Base-by-base conservation (phyloP, 2,113 vertebrate genomes). In the Hemiscyllium ocellatum region DNA sequence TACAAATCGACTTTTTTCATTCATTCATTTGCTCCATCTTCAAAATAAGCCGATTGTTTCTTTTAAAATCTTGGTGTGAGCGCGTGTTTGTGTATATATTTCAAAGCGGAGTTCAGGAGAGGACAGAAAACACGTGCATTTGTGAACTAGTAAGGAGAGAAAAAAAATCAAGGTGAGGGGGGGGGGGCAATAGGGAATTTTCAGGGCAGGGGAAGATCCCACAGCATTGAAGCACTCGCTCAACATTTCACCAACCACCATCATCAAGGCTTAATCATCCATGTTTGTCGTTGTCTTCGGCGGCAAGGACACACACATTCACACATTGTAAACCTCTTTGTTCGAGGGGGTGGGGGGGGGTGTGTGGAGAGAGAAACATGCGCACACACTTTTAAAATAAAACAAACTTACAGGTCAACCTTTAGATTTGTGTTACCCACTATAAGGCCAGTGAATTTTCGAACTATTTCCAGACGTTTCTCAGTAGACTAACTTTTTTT, bases 221-320 rank as follows among this genome's bases (percentile, higher is more conserved):
- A 95, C 89, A 37, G 66, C 94, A 72, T 47, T 94, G 37, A 42
- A 29, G 20, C 93, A 94, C 42, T 95, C 68, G 69, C 69, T 5
- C 61, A 93, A 93, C 89, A 68, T 66, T 89, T 93, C 94, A 72
- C 87, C 29, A 52, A 90, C 50, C 87, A 90, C 87, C 68, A 95
- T 95, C 94, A 95, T 95, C 94, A 95, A 95, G 94, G 94, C 68
- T 95, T 95, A 95, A 95, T 95, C 94, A 95, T 95, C 94, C 94
- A 95, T 95, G 94, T 95, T 95, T 95, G 94, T 95, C 94, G 94
- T 95, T 95, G 94, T 95, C 94, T 95, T 95, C 94, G 94, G 94
- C 94, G 94, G 94, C 94, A 95, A 95, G 94, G 94, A 95, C 94
- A 95, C 93, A 91, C 89, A 94, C 94, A 95, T 95, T 95, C 94